A percentile compares a stretch with the other conserved stretches of the same genome.
Conservation (phyloP, 92 coral and sea anemone species). For the Porites evermanni region DNA sequence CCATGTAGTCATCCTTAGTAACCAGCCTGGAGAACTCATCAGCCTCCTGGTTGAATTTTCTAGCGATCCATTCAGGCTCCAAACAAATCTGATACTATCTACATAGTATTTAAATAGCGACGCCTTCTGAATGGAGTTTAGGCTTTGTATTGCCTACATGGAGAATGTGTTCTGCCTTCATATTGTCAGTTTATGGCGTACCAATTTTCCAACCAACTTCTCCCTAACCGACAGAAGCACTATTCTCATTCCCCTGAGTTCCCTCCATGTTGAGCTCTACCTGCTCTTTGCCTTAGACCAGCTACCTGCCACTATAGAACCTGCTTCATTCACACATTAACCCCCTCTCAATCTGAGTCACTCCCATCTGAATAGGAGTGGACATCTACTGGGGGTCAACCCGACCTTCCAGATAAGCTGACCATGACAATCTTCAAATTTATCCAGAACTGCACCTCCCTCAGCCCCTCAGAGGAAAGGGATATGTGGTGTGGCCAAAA, state of each 20-base stretch:
- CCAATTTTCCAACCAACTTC: neutral
- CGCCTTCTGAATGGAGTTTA: slow-evolving; percentile 29
- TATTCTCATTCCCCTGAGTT: slow-evolving; percentile 43
- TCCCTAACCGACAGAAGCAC: slow-evolving; percentile 15
- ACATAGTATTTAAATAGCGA: slow-evolving; percentile 27
- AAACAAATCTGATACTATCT: slow-evolving; percentile 9
- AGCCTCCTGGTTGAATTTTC: slow-evolving; percentile 23
- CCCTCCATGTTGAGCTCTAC: slow-evolving; percentile 58
- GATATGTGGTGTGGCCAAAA: neutral
- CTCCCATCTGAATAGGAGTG: slow-evolving; percentile 73
- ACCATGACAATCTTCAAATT: slow-evolving; percentile 42
- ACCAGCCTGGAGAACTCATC: slow-evolving; percentile 20
- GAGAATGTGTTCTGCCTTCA: slow-evolving; percentile 37
- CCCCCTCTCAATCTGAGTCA: slow-evolving; percentile 58
- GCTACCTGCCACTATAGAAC: slow-evolving; percentile 3
- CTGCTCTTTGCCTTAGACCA: slow-evolving; percentile 33
- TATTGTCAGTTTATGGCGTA: slow-evolving; percentile 48
- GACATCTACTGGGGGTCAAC: slow-evolving; percentile 55
- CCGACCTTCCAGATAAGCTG: slow-evolving; percentile 55
- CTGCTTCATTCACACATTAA: neutral
- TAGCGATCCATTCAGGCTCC: slow-evolving; percentile 45
- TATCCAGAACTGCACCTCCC: slow-evolving; percentile 59
- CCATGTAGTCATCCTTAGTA: slow-evolving; percentile 26
- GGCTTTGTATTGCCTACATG: slow-evolving; percentile 38
- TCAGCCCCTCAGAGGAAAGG: neutral